Evolutionary conservation across 2,113 vertebrate genomes (phyloP), one percentile per base, ranked within the genome.

Genomic region (Pontoporia blainvillei): DNA sequence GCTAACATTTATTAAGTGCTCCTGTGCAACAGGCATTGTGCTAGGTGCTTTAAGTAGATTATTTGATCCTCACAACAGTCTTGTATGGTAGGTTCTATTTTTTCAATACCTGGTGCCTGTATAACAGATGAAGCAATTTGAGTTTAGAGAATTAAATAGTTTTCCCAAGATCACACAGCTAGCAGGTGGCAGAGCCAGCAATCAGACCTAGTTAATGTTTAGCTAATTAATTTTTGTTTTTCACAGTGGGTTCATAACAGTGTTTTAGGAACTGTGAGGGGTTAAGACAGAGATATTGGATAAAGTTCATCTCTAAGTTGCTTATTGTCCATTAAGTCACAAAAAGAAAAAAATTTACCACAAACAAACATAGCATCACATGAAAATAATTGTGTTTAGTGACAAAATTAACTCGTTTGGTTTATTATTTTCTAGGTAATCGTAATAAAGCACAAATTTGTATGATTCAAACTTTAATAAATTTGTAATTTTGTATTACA

Each of bases 381-480:
- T 49, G 73, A 81, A 92, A 93, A 27, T 62, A 82, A 8, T 73
- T 92, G 13, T 94, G 64, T 67, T 93, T 86, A 83, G 44, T 83
- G 61, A 78, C 75, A 93, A 54, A 92, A 52, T 54, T 86, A 76
- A 86, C 39, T 82, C 23, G 12, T 11, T 92, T 34, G 14, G 59
- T 64, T 86, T 90, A 90, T 62, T 96, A 86, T 73, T 78, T 90
- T 82, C 46, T 75, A 92, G n/a, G 9, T 82, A 92, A 59, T 92
- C 44, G 31, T 85, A 20, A 86, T 86, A 91, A 76, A 90, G 18
- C 81, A 23, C 5, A 87, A n/a, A 83, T 93, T 78, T 87, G 5
- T 83, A n/a, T 94, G 49, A 67, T 83, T 13, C 12, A 87, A 78
- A 86, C 52, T 75, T 61, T n/a, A 75, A 61, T 61, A 64, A 36